Conservation (phyloP, 2,888 invertebrate species). For the Mechanitis mazaeus region DNA sequence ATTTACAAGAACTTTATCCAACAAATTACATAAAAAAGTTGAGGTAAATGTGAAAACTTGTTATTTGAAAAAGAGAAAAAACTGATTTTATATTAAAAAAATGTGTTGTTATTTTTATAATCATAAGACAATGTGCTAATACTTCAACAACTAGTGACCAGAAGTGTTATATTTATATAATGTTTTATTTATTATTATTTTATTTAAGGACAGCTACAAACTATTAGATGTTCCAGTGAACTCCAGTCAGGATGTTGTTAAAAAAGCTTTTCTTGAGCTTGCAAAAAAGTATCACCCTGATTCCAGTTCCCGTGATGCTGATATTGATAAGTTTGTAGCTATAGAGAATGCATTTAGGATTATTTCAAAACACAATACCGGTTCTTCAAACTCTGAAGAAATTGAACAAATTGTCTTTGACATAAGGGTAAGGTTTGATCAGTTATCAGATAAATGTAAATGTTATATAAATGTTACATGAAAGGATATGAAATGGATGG, state of each 20-base stretch:
- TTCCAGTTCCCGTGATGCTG: constrained; percentile 82
- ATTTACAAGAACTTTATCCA: constrained; percentile 18
- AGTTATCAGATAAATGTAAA: too few species aligned
- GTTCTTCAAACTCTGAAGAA: constrained; percentile 64
- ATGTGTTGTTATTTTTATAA: too few species aligned
- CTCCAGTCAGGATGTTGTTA: constrained; percentile 83
- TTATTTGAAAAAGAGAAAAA: not conserved
- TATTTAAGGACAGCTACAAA: constrained; percentile 79
- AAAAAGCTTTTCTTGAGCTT: constrained; percentile 82
- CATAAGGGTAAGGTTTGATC: constrained; percentile 69
- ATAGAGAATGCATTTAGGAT: constrained; percentile 86
- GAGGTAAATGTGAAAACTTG: constrained; percentile 11
- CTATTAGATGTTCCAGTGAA: constrained; percentile 80
- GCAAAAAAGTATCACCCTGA: constrained; percentile 93
- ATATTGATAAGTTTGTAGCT: constrained; percentile 83
- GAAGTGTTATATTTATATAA: not conserved
- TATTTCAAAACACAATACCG: constrained; percentile 80
- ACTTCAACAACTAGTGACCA: too few species aligned
- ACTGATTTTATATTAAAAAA: too few species aligned
- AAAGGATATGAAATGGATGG: too few species aligned
- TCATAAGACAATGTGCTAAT: too few species aligned
- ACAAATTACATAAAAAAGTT: constrained; percentile 18
- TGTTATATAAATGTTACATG: too few species aligned
- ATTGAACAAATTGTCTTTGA: constrained; percentile 78
- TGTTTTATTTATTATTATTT: not conserved